Evolutionary conservation across 2,113 vertebrate genomes (phyloP).

Genomic region (Eclectus roratus): DNA sequence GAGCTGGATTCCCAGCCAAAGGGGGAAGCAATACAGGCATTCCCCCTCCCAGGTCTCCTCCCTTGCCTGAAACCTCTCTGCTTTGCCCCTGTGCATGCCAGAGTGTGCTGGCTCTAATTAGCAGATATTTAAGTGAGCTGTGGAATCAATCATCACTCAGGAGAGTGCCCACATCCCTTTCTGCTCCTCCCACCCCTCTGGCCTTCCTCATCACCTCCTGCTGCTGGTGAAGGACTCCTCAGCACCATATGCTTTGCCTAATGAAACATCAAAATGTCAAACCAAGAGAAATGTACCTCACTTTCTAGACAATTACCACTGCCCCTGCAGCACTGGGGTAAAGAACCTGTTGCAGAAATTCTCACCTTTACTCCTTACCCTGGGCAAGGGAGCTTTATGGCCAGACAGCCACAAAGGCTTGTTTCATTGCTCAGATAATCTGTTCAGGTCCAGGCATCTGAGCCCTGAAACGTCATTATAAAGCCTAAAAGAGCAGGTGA

Average conservation of each 20-base stretch:
- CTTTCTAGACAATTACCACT: background rate
- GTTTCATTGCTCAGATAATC: background rate
- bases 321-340: background rate
- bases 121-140: background rate
- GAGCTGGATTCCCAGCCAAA: background rate
- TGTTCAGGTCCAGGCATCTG: background rate
- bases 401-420: background rate
- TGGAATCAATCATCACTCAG: background rate
- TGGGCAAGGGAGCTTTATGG: background rate
- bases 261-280: background rate
- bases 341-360: background rate
- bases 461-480: background rate
- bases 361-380: background rate
- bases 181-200: background rate
- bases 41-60: background rate
- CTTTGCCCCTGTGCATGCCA: fast-evolving
- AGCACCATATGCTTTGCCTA: conserved; percentile 7
- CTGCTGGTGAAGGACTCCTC: background rate
- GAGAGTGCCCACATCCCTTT: background rate
- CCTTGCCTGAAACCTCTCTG: background rate
- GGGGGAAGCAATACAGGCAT: background rate
- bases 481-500: background rate
- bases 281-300: background rate
- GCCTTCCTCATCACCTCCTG: background rate
- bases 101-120: background rate